A percentile compares a stretch with the other conserved stretches of the same genome.
These are phyloP conservation scores for Chaenodraco wilsoni DNA, from an alignment of 2,797 vertebrate genomes.

Conservation along the genomic window DNA sequence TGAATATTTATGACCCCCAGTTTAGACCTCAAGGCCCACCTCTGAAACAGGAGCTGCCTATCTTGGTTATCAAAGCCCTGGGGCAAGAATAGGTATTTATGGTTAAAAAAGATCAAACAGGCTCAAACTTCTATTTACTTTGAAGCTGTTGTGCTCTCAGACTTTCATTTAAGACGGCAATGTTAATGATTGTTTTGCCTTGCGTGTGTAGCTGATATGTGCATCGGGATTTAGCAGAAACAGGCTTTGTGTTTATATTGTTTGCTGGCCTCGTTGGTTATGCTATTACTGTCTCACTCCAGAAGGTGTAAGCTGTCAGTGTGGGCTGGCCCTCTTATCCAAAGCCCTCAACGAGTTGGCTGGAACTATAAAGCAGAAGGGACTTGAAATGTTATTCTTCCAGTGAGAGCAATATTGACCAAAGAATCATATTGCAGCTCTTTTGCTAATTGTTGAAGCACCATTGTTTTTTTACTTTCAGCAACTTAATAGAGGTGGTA, in stretches of 20 bases:
- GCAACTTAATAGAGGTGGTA: neutral
- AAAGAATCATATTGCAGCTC: slow-evolving; percentile 32
- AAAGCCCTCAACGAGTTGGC: slow-evolving; percentile 61
- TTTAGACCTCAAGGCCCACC: slow-evolving; percentile 30
- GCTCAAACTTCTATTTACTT: slow-evolving; percentile 23
- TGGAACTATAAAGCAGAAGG: slow-evolving; percentile 61
- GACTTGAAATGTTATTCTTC: slow-evolving; percentile 44
- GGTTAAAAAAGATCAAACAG: slow-evolving; percentile 45
- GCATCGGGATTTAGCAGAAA: slow-evolving; percentile 35
- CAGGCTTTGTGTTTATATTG: slow-evolving; percentile 55
- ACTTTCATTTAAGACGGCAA: slow-evolving; percentile 19
- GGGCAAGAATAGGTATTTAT: slow-evolving; percentile 48
- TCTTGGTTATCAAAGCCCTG: slow-evolving; percentile 25
- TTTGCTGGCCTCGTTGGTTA: slow-evolving; percentile 46
- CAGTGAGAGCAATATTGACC: slow-evolving; percentile 36
- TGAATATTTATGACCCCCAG: slow-evolving; percentile 43
- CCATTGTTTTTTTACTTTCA: slow-evolving; percentile 8
- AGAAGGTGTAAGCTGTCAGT: slow-evolving; percentile 72
- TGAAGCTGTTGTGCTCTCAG: slow-evolving; percentile 39
- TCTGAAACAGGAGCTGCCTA: slow-evolving; percentile 29
- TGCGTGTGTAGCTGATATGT: slow-evolving; percentile 1
- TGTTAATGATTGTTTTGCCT: slow-evolving; percentile 48
- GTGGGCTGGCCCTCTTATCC: slow-evolving; percentile 59
- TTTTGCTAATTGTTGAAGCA: slow-evolving; percentile 18
- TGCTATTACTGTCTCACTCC: slow-evolving; percentile 62